Evolutionary conservation across 2,113 vertebrate genomes (phyloP), one percentile per base, ranked within the genome.

Genomic region (Progne subis): DNA sequence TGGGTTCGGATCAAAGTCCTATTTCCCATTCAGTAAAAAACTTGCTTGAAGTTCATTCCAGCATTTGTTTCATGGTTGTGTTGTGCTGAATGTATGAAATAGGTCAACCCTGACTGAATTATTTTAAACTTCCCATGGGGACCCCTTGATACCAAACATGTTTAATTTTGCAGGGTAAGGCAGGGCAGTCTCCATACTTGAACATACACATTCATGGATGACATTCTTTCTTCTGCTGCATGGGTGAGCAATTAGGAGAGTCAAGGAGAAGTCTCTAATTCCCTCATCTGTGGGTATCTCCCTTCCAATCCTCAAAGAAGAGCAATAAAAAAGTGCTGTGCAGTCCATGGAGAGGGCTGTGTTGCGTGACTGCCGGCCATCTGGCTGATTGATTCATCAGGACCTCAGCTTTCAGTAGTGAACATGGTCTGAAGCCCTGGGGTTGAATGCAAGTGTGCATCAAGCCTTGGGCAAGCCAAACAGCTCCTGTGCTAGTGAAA

Each of bases 321-420:
- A 82, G 87, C 63, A 56, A 31, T 87, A 47, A 41, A 70, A 44
- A 70, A 57, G 21, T 52, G 34, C 47, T 44, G 4, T 1, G 7
- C 34, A 89, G 91, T 86, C 92, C 57, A 6, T 56, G 55, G 95
- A 95, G 93, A 91, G 74, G 14, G 11, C 69, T 87, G 1, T 63
- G 71, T 96, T 96, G 93, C 82, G 60, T 95, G 93, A 95, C 95
- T 94, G 63, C 12, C 0, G 31, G 44, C 92, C 87, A 75, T 95
- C 93, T 93, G 92, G 94, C 85, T 95, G 92, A 94, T 88, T 77
- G 93, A 95, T 74, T 93, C 79, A 78, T 95, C 93, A 70, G 52
- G 59, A 87, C 47, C 50, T 72, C 92, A 74, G 18, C 74, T 90
- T 55, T 59, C 59, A 76, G 81, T 6, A 47, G 34, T 77, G 63